A percentile compares a stretch with the other conserved stretches of the same genome.
phyloP scores from a whole-genome alignment of 2,888 invertebrate species.

The Tetramorium bicarinatum region DNA sequence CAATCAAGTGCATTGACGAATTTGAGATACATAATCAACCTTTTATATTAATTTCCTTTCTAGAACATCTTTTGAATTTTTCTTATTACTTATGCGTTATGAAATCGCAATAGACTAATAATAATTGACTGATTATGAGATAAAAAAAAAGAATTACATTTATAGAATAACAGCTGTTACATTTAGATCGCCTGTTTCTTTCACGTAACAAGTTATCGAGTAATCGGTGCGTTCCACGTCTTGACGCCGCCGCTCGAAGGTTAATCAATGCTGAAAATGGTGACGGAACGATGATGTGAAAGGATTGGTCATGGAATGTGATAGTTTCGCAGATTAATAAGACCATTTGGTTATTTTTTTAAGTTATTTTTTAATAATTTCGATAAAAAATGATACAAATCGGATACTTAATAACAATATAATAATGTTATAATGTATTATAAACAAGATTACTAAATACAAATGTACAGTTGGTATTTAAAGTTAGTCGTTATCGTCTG shows the following conservation, averaged over 20 bases:
- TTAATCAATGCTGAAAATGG: constrained; percentile 53
- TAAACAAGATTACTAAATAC: constrained; percentile 86
- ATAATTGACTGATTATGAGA: neutral
- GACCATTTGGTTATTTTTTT: constrained; percentile 80
- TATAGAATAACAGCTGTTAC: constrained; percentile 27
- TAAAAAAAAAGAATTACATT: neutral
- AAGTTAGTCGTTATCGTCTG: constrained; percentile 85
- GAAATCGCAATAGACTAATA: neutral
- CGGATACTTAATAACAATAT: constrained; percentile 86
- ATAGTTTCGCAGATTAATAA: constrained; percentile 53
- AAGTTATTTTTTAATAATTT: constrained; percentile 86
- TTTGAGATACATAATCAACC: neutral
- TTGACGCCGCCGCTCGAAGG: constrained; percentile 36
- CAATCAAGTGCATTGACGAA: neutral
- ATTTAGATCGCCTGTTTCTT: constrained; percentile 8
- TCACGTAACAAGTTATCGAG: neutral
- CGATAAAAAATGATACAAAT: constrained; percentile 87
- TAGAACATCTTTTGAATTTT: neutral
- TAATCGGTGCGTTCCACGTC: constrained; percentile 18
- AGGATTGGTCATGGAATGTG: constrained; percentile 19
- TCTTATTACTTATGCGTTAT: neutral
- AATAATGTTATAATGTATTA: constrained; percentile 83
- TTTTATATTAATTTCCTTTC: neutral
- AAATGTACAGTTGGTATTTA: constrained; percentile 85
- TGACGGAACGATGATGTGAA: constrained; percentile 22